Conservation (phyloP, 1,140 invertebrate species). For the Hypsibius dujardini region DNA sequence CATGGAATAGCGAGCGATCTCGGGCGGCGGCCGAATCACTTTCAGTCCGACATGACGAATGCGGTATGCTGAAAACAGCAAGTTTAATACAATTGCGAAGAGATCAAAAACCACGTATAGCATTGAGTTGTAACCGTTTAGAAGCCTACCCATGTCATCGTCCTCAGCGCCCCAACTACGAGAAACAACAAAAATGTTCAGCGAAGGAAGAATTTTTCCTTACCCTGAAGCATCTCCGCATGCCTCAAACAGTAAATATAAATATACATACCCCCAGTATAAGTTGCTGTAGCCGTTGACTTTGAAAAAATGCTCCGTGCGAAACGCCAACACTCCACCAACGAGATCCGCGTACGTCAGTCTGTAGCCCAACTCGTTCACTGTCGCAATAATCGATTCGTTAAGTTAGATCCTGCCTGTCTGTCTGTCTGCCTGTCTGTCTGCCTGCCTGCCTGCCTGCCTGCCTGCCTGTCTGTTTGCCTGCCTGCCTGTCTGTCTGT, state of each 20-base stretch:
- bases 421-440: too few species aligned
- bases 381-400: too few species aligned
- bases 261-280: conserved; percentile 71
- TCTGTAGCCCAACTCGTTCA: conserved; percentile 35
- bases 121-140: conserved; percentile 39
- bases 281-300: conserved; percentile 83
- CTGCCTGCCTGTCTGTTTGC: too few species aligned
- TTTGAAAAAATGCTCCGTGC: conserved; percentile 44
- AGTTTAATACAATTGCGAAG: too few species aligned
- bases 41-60: conserved; percentile 32
- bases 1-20: conserved; percentile 31
- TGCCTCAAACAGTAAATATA: too few species aligned
- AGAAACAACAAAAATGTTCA: conserved; percentile 17
- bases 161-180: conserved; percentile 49
- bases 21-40: conserved; percentile 28
- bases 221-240: too few species aligned
- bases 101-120: conserved; percentile 29
- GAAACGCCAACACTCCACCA: conserved; percentile 44
- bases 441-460: too few species aligned
- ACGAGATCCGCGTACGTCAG: conserved; percentile 72
- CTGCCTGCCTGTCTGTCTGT: too few species aligned
- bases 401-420: too few species aligned
- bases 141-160: conserved; percentile 50
- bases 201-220: too few species aligned
- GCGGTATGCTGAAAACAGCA: conserved; percentile 28